Base-by-base conservation (phyloP, 2,113 vertebrate species). In the Amphiprion ocellaris region DNA sequence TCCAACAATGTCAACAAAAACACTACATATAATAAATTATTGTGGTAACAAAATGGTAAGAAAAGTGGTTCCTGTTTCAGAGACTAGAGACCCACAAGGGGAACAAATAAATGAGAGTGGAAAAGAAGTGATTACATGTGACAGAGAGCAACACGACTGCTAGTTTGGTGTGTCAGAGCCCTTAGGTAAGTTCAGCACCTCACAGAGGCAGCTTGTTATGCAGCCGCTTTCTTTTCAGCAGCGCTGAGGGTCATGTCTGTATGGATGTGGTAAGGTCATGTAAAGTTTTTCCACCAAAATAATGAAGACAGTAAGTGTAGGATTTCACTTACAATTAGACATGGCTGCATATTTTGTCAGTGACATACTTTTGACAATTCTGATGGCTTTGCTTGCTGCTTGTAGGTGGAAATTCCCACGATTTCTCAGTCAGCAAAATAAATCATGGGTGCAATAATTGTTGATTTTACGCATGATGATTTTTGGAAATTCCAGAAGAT, bases 21-120 rank as follows among this genome's bases (percentile, higher is more conserved):
- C 9, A 2, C 39, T 41, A 12, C 26, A 21, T 17, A n/a, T 44
- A 54, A 58, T 62, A 30, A 81, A 52, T 60, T 16, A 52, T 68
- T 33, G 11, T 24, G 19, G 21, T 15, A 14, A 30, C 3, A 19
- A 12, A 49, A 5, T 8, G 52, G 14, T 39, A 47, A 30, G 37
- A 68, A 16, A 21, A 41, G 26, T 11, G 30, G 15, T 37, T 26
- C 44, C 30, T 14, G 21, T 49, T 19, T 37, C 33, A 28, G 9
- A 44, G 39, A 59, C 8, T 0, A 47, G 15, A 58, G 52, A 74
- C 33, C 14, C 23, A 56, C 17, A 5, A 53, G 11, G 44, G 30
- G n/a, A 62, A 46, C 19, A 6, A 50, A 56, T 26, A 39, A 23
- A 19, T 1, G 14, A 30, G 16, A 53, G 47, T 30, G 41, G 15